Base-by-base conservation (phyloP, 2,888 invertebrate species). In the Nomada fucata region DNA sequence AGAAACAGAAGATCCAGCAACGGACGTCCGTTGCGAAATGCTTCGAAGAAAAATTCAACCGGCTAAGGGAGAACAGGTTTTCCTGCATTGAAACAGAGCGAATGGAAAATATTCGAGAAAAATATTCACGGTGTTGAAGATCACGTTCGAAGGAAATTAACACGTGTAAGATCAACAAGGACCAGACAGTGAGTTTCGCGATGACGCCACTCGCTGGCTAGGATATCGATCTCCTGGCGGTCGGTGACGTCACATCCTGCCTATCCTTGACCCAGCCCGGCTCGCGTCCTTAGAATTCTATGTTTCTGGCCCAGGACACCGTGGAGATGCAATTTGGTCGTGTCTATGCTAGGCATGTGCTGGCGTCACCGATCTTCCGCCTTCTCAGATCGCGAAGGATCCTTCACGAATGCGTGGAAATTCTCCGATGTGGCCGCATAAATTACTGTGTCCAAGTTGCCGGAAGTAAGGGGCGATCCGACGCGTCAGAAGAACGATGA, bases 241-340 rank as follows among this genome's bases (percentile, higher is more conserved):
- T 89, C 90, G 86, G 91, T 93, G 92, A 93, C 93, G 93, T 93
- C 93, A 92, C 88, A 91, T 92, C 92, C 92, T 93, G 90, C 88
- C 91, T 93, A 93, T 93, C 93, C 93, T 93, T 93, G 93, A 93
- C 93, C 93, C 91, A 90, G 88, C 91, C 88, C 86, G 82, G 83
- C 75, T 83, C 88, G 85, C 88, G 90, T 91, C 91, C 90, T 91
- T 86, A 90, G 85, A 80, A 90, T 80, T 75, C 75, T 61, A 52
- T 57, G 70, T 18, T 76, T 69, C 69, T 60, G 67, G 29, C 68
- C 76, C 64, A 20, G 53, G 60, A 64, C 67, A 20, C 4, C 50
- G 60, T 20, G 18, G 59, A 76, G 84, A 86, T 69, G 71, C 65
- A 61, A 78, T 72, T 73, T 44, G 23, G 20, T 72, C 55, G 18